Percentiles rank a stretch among this genome's conserved stretches.
Evolutionary conservation across 2,888 invertebrate genomes (phyloP).

Genomic region (Danaus chrysippus): DNA sequence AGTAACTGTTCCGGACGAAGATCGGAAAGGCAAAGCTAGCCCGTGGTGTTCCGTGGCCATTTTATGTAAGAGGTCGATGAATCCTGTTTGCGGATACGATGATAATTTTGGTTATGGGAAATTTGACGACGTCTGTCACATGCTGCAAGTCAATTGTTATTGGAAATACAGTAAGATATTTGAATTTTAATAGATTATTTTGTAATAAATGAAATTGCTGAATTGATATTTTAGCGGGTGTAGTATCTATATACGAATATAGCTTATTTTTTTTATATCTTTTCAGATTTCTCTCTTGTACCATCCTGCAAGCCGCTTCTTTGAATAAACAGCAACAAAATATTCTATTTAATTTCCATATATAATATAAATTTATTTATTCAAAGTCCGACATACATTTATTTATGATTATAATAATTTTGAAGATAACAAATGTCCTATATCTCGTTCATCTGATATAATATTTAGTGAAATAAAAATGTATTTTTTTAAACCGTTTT

Average conservation of each 20-base stretch:
- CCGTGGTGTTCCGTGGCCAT: constrained; percentile 55
- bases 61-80: constrained; percentile 42
- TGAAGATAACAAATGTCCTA: neutral
- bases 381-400: neutral
- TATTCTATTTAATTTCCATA: neutral
- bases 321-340: neutral
- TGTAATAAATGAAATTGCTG: neutral
- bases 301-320: constrained; percentile 41
- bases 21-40: constrained; percentile 34
- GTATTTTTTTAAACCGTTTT: constrained; percentile 10
- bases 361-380: neutral
- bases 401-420: neutral
- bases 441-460: neutral
- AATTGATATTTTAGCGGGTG: too few species aligned
- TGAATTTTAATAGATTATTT: neutral
- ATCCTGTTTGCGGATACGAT: constrained; percentile 55
- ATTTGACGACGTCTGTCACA: constrained; percentile 60
- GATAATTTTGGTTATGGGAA: constrained; percentile 55
- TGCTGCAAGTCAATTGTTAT: constrained; percentile 61
- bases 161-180: constrained; percentile 55
- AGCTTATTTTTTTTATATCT: neutral
- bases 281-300: constrained; percentile 57
- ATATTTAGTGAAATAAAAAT: neutral
- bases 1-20: constrained; percentile 22
- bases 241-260: too few species aligned